Evolutionary conservation across 1,140 invertebrate genomes (phyloP).

Genomic region (Bacillus rossius): DNA sequence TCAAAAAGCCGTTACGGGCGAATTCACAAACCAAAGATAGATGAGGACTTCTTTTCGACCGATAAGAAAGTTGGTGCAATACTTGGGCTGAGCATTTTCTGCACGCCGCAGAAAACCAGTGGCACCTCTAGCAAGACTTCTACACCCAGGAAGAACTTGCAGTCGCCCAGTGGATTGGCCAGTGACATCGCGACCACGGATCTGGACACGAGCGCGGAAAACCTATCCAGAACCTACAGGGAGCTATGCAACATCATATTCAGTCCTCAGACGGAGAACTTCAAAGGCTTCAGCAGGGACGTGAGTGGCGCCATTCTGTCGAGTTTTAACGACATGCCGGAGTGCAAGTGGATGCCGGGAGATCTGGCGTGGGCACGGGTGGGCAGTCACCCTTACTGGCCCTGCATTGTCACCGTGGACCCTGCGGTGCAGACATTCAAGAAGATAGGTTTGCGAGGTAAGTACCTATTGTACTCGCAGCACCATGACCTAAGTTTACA

Average conservation of each 20-base stretch:
- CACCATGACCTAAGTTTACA: neutral
- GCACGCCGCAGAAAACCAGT: too few species aligned
- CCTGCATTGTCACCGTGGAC: slow-evolving; percentile 14
- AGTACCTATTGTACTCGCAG: neutral
- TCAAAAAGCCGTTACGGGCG: slow-evolving; percentile 16
- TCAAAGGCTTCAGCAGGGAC: neutral
- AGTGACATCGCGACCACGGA: too few species aligned
- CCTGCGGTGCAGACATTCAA: slow-evolving; percentile 2
- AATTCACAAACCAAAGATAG: slow-evolving; percentile 16
- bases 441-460: neutral
- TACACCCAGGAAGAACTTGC: too few species aligned
- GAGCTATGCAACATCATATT: neutral
- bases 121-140: too few species aligned
- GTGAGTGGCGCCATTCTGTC: neutral
- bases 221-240: neutral
- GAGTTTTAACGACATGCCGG: neutral
- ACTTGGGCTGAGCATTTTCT: slow-evolving; percentile 5
- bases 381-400: slow-evolving; percentile 16
- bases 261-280: neutral
- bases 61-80: slow-evolving; percentile 17
- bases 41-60: slow-evolving; percentile 16
- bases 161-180: too few species aligned
- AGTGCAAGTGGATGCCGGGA: slow-evolving; percentile 9
- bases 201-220: too few species aligned
- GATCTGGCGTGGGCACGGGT: slow-evolving; percentile 19